Evolutionary conservation across 2,797 vertebrate genomes (phyloP).

Genomic region (Macroramphosus scolopax): DNA sequence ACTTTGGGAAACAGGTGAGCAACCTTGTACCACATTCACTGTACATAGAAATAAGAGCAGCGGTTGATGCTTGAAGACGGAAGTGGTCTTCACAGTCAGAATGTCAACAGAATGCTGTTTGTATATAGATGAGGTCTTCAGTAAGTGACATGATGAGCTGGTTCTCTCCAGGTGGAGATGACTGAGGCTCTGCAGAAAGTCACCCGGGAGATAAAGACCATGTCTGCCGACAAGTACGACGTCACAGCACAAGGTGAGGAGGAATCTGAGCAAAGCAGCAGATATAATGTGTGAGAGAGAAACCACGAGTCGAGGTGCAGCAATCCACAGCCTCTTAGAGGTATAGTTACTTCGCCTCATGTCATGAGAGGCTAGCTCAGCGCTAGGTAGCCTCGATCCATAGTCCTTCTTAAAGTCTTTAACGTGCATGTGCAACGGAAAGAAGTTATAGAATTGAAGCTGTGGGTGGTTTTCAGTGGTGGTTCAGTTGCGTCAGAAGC

Average conservation of each 20-base stretch:
- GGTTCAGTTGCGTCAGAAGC: constrained; percentile 90
- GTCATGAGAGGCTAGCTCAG: no score
- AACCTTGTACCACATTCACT: no score
- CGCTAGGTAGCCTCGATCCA: no score
- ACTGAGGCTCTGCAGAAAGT: constrained; percentile 93
- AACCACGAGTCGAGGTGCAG: no score
- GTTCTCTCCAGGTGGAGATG: constrained; percentile 80
- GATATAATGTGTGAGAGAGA: not conserved
- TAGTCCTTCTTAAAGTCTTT: not conserved
- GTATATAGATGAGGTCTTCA: not conserved
- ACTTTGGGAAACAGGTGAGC: constrained; percentile 86
- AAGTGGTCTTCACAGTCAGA: no score
- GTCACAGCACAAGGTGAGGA: constrained; percentile 90
- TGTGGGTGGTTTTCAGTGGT: constrained; percentile 78
- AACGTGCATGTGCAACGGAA: not conserved
- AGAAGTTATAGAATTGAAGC: not conserved
- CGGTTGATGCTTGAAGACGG: no score
- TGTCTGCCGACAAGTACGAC: constrained; percentile 93
- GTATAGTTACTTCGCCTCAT: no score
- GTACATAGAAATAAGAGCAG: no score
- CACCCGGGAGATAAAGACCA: constrained; percentile 90
- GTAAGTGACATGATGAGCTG: not conserved
- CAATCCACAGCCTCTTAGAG: no score
- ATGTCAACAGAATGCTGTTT: no score
- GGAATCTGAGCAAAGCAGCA: no score